Evolutionary conservation across 2,888 invertebrate species (phyloP).

Genomic region (Phalera bucephala): DNA sequence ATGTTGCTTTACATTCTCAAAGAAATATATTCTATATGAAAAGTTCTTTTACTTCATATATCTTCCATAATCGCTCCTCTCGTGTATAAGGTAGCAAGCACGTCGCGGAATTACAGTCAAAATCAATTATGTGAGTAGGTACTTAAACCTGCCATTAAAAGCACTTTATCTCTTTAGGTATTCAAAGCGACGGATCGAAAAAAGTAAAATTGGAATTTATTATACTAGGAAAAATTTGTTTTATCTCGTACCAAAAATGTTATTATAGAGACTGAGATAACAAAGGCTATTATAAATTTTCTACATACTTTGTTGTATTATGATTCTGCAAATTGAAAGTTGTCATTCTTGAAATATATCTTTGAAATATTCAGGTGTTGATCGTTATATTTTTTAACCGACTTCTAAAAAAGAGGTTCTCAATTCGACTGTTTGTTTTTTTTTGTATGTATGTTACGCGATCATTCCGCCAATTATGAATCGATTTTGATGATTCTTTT

Average conservation of each 20-base stretch:
- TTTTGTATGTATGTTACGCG: no score
- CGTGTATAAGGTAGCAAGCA: conserved; percentile 26
- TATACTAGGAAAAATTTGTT: conserved; percentile 24
- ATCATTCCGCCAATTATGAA: no score
- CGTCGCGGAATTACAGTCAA: conserved; percentile 38
- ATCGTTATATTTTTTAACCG: no score
- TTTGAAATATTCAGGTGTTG: no score
- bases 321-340: no score
- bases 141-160: conserved; percentile 41
- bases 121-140: conserved; percentile 39
- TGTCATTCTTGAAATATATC: no score
- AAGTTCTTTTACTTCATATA: neutral
- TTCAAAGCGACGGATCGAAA: conserved; percentile 29
- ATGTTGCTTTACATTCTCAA: no score
- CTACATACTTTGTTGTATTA: no score
- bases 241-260: conserved; percentile 9
- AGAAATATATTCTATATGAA: no score
- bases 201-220: conserved; percentile 27
- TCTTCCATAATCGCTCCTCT: conserved; percentile 15
- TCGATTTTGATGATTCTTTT: no score
- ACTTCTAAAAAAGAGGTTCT: no score
- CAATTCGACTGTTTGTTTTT: no score
- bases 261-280: conserved; percentile 5
- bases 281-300: conserved; percentile 1
- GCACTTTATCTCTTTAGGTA: conserved; percentile 38